Conservation (phyloP, 2,888 invertebrate genomes). For the Trissolcus brochymenae region DNA sequence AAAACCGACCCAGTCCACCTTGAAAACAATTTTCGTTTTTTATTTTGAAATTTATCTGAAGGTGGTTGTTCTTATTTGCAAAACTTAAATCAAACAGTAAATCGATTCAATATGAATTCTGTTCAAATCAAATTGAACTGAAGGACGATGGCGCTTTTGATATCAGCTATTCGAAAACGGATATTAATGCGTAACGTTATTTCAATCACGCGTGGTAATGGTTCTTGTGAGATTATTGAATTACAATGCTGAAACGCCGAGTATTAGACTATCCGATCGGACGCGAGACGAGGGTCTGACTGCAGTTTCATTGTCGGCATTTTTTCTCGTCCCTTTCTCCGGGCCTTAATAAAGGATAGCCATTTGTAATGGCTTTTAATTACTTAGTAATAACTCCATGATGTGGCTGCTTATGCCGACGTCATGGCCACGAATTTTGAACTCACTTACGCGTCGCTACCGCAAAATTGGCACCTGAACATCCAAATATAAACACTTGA, state of each 20-base stretch:
- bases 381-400: conserved; percentile 74
- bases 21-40: too few relatives aligned
- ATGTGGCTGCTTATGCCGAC: conserved; percentile 67
- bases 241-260: conserved; percentile 64
- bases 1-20: neutral
- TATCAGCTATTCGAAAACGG: conserved; percentile 67
- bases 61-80: neutral
- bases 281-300: conserved; percentile 74
- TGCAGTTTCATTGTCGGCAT: conserved; percentile 71
- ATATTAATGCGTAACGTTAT: conserved; percentile 68
- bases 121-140: too few relatives aligned
- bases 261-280: conserved; percentile 60
- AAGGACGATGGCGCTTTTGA: neutral
- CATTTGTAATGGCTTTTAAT: conserved; percentile 76
- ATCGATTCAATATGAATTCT: too few relatives aligned
- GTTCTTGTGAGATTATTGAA: conserved; percentile 64
- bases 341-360: conserved; percentile 69
- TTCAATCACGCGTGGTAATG: conserved; percentile 58
- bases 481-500: conserved; percentile 23
- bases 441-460: conserved; percentile 30
- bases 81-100: neutral
- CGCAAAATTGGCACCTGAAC: conserved; percentile 42
- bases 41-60: neutral
- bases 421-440: conserved; percentile 64
- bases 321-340: conserved; percentile 62